These are phyloP conservation scores for Drosophila anomelani DNA, from an alignment of 2,888 invertebrate genomes.

Conservation along the genomic window DNA sequence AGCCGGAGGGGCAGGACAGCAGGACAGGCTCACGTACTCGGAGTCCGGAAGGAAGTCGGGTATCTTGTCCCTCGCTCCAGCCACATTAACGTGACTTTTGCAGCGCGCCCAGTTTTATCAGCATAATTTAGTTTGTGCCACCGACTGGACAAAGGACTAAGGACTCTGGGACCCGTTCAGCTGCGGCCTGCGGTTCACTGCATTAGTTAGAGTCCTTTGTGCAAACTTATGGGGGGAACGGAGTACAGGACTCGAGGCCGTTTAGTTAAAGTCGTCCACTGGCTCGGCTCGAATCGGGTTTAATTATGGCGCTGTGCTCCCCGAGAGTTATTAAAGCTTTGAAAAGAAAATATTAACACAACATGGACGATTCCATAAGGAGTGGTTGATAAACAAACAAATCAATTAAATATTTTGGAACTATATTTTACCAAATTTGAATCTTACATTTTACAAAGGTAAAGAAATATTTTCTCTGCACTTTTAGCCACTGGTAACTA, in stretches of 20 bases:
- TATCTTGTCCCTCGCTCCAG: conserved; percentile 56
- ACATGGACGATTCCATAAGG: conserved; percentile 19
- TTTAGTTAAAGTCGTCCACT: conserved; percentile 16
- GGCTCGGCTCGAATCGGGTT: conserved; percentile 54
- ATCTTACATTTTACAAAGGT: background rate
- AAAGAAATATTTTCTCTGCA: background rate
- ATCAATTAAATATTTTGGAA: background rate
- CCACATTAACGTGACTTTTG: conserved; percentile 70
- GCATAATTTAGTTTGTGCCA: conserved; percentile 70
- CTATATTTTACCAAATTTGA: background rate
- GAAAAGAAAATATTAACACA: conserved; percentile 54
- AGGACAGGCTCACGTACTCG: conserved; percentile 59
- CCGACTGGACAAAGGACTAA: conserved; percentile 25
- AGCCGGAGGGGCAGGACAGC: conserved; percentile 6
- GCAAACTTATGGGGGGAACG: conserved; percentile 22
- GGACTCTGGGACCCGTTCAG: conserved; percentile 41
- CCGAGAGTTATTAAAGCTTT: conserved; percentile 67
- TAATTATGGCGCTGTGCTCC: conserved; percentile 61
- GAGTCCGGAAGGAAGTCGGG: conserved; percentile 56
- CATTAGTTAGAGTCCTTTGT: conserved; percentile 60
- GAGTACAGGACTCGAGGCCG: conserved; percentile 13
- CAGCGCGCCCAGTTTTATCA: conserved; percentile 69
- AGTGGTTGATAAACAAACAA: background rate
- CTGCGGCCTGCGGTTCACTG: conserved; percentile 54
- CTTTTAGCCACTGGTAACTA: conserved; percentile 48